Evolutionary conservation across 2,113 vertebrate species (phyloP).

Genomic region (Pterocles gutturalis): DNA sequence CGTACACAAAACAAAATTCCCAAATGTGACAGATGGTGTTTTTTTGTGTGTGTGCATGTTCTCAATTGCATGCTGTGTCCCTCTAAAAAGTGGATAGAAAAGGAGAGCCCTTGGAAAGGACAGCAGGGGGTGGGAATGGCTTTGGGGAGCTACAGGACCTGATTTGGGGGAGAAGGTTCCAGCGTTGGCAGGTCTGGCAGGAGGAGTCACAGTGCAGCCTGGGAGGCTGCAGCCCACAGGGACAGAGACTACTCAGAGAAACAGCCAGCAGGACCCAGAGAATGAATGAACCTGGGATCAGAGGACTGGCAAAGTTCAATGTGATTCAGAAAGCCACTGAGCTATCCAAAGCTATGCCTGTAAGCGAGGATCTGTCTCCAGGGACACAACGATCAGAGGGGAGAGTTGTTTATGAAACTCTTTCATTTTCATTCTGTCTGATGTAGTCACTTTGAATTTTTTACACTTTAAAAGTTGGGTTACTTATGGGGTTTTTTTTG

Average conservation of each 20-base stretch:
- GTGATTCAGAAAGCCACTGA: background rate
- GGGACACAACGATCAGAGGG: background rate
- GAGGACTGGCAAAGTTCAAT: background rate
- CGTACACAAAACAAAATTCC: conserved; percentile 21
- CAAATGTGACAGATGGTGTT: conserved; percentile 39
- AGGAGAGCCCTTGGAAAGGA: background rate
- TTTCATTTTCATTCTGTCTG: background rate
- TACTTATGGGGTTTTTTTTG: background rate
- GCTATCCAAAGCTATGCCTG: background rate
- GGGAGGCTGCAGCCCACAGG: background rate
- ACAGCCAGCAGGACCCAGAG: background rate
- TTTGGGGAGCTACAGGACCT: background rate
- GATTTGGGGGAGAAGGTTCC: background rate
- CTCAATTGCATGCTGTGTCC: background rate
- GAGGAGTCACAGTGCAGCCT: background rate
- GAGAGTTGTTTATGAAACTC: background rate
- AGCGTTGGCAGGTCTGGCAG: background rate
- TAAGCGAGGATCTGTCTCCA: background rate
- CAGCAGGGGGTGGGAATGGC: background rate
- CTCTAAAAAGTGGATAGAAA: background rate
- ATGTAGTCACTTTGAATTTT: background rate
- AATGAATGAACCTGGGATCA: background rate
- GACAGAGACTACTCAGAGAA: background rate
- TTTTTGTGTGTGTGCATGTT: background rate
- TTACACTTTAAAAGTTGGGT: background rate